Evolutionary conservation across 2,888 invertebrate species (phyloP), one percentile per base, ranked within the genome.

Genomic region (Nemotelus pantherinus): DNA sequence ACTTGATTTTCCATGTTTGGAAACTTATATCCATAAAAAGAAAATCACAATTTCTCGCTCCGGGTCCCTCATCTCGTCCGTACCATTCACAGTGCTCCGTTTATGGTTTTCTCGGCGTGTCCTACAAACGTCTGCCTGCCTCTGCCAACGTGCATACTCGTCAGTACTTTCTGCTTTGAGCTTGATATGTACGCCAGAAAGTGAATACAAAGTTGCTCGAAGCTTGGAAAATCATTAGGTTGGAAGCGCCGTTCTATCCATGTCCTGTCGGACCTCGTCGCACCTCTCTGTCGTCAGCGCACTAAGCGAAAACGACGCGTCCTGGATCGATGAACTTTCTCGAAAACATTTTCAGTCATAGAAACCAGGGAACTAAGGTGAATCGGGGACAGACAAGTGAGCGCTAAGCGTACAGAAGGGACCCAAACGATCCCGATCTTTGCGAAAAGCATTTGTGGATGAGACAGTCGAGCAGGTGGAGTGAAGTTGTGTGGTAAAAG

Each of bases 1-100:
- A 71, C 71, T 71, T 71, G 71, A 71, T 71, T 71, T 71, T 25
- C 71, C 71, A 71, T 71, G 71, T 55, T 71, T 55, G 53, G 55
- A 55, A 71, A 71, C 55, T 71, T 71, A 55, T 68, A 50, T 68
- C 53, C 50, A 68, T 71, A 57, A 71, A 71, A 71, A 4, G 71
- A 60, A 50, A 74, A 60, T 50, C 74, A 10, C 47, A 58, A 25
- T 9, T 60, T 39, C 44, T 45, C 44, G 41, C 39, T 6, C 43
- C 71, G 5, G 7, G 64, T 43, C 50, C 45, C 4, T 43, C 50
- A 25, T 53, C 41, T 10, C 48, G 48, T 48, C 44, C 67, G 50
- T 5, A 57, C 57, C 57, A 57, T 3, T 57, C 57, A 3, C 25
- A 10, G 25, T 57, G n/a, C 57, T 10, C 10, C 7, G 53, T 10